Conservation (phyloP, 1,140 invertebrate species). For the Hestina assimilis region DNA sequence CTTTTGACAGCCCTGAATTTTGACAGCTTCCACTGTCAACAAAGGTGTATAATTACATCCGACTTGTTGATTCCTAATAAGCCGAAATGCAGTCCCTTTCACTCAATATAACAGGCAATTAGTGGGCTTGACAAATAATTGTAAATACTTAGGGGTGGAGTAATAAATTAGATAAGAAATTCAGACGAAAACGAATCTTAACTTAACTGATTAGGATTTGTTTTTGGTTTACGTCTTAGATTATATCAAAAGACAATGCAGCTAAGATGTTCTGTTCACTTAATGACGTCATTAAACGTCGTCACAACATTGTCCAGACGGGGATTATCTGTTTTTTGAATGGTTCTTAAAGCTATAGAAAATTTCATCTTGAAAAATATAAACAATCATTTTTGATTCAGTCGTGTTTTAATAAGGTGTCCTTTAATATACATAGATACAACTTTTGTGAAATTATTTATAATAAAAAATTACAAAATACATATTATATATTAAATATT, state of each 20-base stretch:
- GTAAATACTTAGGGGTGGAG: constrained; percentile 45
- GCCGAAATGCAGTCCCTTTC: constrained; percentile 44
- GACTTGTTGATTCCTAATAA: constrained; percentile 50
- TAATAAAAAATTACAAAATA: no score
- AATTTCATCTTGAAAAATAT: constrained; percentile 15
- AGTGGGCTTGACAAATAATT: constrained; percentile 60
- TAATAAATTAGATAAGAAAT: constrained; percentile 33
- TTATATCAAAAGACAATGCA: constrained; percentile 46
- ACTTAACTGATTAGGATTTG: constrained; percentile 12
- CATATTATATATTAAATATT: no score
- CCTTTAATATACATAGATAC: no score
- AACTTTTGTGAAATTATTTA: no score
- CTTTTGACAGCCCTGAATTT: constrained; percentile 4
- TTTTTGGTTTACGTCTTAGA: background rate
- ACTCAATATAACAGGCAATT: constrained; percentile 55
- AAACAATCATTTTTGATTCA: background rate
- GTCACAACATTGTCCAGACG: constrained; percentile 44
- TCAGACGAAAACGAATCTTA: constrained; percentile 26
- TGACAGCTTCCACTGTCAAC: constrained; percentile 16
- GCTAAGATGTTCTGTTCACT: constrained; percentile 51
- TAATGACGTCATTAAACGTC: constrained; percentile 63
- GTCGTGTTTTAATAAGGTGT: background rate
- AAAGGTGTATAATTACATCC: constrained; percentile 23
- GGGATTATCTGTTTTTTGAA: constrained; percentile 39
- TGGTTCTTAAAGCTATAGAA: constrained; percentile 32